Evolutionary conservation across 1,140 invertebrate species (phyloP).

Genomic region (Anthonomus grandis): DNA sequence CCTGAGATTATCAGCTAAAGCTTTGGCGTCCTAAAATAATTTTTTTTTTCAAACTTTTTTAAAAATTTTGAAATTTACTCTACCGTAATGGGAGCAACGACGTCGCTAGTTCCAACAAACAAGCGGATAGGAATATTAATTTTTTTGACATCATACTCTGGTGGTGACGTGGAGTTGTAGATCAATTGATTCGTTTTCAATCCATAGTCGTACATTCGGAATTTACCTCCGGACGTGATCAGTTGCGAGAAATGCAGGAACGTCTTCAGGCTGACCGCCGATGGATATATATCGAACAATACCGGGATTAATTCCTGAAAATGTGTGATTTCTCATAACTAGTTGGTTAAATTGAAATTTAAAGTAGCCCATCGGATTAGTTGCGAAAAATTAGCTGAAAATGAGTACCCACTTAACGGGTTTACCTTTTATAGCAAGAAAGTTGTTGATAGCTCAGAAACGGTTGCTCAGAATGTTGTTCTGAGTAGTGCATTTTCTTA

Average conservation of each 20-base stretch:
- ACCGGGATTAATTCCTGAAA: constrained; percentile 59
- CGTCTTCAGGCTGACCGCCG: constrained; percentile 71
- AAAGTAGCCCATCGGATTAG: not conserved
- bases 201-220: constrained; percentile 33
- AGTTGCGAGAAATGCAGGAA: constrained; percentile 65
- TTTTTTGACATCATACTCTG: constrained; percentile 28
- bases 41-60: not conserved
- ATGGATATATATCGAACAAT: constrained; percentile 68
- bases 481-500: no score
- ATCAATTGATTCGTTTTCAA: constrained; percentile 7
- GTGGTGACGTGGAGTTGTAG: constrained; percentile 25
- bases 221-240: constrained; percentile 43
- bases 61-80: not conserved
- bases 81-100: constrained; percentile 6
- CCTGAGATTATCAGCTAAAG: no score
- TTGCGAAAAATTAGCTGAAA: not conserved
- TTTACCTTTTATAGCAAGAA: no score
- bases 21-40: constrained; percentile 21
- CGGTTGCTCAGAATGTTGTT: no score
- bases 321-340: no score
- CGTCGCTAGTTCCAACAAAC: constrained; percentile 26
- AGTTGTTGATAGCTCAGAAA: no score
- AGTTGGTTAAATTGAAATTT: not conserved
- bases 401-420: no score
- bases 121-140: constrained; percentile 29